These are phyloP conservation scores for Xenotilapia longispinis DNA, from an alignment of 2,113 vertebrate genomes.

Conservation along the genomic window DNA sequence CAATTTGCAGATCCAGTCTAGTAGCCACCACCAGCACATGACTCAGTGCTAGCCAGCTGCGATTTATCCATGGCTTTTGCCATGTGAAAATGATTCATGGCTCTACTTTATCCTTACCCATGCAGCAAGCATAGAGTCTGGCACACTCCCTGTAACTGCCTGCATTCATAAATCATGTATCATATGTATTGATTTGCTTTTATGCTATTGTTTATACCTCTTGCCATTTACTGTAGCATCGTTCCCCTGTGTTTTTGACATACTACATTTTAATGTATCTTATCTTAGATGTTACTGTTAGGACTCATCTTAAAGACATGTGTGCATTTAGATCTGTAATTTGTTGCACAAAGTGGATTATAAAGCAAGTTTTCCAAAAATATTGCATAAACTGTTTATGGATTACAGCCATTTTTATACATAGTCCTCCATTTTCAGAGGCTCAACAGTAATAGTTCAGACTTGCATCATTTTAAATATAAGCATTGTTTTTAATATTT, in stretches of 20 bases:
- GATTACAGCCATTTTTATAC: not conserved
- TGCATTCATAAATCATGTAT: constrained; percentile 47
- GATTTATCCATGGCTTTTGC: constrained; percentile 53
- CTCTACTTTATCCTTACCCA: constrained; percentile 28
- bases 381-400: not conserved
- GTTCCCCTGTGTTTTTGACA: not conserved
- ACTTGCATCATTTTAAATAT: not conserved
- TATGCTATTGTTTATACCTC: constrained; percentile 15
- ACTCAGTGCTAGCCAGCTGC: constrained; percentile 27
- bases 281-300: not conserved
- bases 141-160: constrained; percentile 10
- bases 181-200: constrained; percentile 46
- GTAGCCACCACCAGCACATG: constrained; percentile 5
- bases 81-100: constrained; percentile 56
- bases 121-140: constrained; percentile 26
- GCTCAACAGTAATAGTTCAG: not conserved
- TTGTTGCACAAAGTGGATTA: not conserved
- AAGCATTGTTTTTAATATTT: not conserved
- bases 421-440: not conserved
- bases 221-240: not conserved
- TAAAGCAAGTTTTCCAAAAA: not conserved
- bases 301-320: not conserved
- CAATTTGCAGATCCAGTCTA: constrained; percentile 34
- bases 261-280: not conserved
- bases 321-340: not conserved